Percentiles rank a stretch among this genome's conserved stretches.
Conservation (phyloP, 2,797 vertebrate genomes). For the Lemur catta region DNA sequence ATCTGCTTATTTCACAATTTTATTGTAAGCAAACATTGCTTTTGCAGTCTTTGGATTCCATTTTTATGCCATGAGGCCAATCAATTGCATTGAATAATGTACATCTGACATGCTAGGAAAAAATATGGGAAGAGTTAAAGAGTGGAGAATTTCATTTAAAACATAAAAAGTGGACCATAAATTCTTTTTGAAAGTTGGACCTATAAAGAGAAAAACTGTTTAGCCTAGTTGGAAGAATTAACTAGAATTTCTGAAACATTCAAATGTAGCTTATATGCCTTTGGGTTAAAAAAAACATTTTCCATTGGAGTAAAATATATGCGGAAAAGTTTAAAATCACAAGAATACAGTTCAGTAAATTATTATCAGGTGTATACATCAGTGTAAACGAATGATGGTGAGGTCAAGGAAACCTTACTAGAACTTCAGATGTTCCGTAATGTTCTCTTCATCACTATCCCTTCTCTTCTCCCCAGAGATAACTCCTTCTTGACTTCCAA, state of each 20-base stretch:
- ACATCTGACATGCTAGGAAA: neutral
- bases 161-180: neutral
- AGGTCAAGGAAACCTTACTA: neutral
- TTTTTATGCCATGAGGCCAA: neutral
- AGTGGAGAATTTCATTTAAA: neutral
- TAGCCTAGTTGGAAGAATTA: neutral
- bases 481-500: neutral
- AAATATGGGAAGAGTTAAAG: neutral
- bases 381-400: neutral
- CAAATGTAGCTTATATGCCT: neutral
- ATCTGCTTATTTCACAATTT: conserved; percentile 17
- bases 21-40: conserved; percentile 3
- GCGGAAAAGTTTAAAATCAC: neutral
- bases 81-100: neutral
- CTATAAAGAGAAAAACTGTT: neutral
- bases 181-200: neutral
- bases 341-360: neutral
- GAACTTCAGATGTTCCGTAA: neutral
- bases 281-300: neutral
- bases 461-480: neutral
- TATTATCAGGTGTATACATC: neutral
- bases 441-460: neutral
- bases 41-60: neutral
- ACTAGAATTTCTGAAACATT: neutral
- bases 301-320: neutral